phyloP scores from a whole-genome alignment of 92 coral and sea anemone genomes.

The Palythoa grandis region DNA sequence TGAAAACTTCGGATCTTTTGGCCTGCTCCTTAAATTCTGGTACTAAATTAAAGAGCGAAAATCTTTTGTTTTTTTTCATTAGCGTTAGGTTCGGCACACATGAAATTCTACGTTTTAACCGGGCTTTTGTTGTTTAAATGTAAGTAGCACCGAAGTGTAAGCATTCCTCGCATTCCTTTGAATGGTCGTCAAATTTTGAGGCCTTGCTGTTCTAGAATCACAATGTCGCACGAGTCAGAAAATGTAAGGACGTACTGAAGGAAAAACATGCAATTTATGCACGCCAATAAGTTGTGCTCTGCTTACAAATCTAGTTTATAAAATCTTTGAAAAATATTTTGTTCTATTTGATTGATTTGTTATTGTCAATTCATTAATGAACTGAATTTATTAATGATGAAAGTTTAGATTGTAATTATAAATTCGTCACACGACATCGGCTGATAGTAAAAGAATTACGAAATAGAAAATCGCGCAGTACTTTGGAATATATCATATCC shows the following conservation, averaged over 20 bases:
- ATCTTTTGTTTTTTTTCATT: background rate
- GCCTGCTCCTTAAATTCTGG: background rate
- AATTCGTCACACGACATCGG: background rate
- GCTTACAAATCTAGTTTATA: background rate
- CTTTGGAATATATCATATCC: background rate
- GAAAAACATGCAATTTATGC: background rate
- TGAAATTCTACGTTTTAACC: background rate
- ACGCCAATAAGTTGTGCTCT: background rate
- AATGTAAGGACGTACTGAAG: background rate
- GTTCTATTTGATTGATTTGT: constrained; percentile 14
- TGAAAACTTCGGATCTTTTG: background rate
- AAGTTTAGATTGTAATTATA: background rate
- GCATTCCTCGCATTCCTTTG: constrained; percentile 27
- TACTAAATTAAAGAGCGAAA: background rate
- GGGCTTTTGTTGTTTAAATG: background rate
- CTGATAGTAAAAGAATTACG: background rate
- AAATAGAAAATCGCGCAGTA: background rate
- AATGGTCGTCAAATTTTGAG: constrained; percentile 30
- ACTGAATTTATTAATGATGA: background rate
- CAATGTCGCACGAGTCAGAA: background rate
- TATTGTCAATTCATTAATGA: constrained; percentile 11
- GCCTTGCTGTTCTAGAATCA: background rate
- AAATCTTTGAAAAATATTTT: background rate
- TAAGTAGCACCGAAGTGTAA: constrained; percentile 24
- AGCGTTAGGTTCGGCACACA: background rate